Conservation (phyloP, 2,888 invertebrate species). For the Megamerina dolium region DNA sequence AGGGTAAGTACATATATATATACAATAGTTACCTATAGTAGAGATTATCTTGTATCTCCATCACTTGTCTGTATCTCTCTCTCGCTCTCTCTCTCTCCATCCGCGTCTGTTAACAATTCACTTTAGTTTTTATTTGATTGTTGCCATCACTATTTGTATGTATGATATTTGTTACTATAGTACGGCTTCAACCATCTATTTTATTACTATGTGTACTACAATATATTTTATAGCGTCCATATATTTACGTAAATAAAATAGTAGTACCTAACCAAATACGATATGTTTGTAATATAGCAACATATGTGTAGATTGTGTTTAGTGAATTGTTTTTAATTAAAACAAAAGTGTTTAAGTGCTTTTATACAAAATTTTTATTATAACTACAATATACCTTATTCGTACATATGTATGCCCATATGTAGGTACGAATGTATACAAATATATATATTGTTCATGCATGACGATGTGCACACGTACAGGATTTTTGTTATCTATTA, state of each 20-base stretch:
- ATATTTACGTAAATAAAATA: no score
- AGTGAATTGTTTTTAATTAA: conserved; percentile 4
- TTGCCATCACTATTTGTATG: no score
- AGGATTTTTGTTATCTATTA: no score
- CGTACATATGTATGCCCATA: no score
- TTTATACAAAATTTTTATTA: conserved; percentile 1
- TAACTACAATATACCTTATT: no score
- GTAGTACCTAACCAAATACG: no score
- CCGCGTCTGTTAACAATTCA: not conserved
- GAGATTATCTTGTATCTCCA: not conserved
- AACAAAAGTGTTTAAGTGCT: conserved; percentile 1
- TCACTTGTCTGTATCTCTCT: not conserved
- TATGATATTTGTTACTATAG: conserved; percentile 34
- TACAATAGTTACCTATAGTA: not conserved
- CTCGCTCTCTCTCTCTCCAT: not conserved
- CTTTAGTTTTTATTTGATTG: conserved; percentile 8
- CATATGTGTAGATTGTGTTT: not conserved
- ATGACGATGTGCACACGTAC: no score
- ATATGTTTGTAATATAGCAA: no score
- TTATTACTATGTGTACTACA: conserved; percentile 25
- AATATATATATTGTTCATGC: no score
- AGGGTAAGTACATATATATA: conserved; percentile 65
- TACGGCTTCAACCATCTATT: conserved; percentile 21
- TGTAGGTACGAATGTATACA: no score
- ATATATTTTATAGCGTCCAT: conserved; percentile 27